Conservation (phyloP, 92 coral and sea anemone genomes). For the Parazoanthus swiftii region DNA sequence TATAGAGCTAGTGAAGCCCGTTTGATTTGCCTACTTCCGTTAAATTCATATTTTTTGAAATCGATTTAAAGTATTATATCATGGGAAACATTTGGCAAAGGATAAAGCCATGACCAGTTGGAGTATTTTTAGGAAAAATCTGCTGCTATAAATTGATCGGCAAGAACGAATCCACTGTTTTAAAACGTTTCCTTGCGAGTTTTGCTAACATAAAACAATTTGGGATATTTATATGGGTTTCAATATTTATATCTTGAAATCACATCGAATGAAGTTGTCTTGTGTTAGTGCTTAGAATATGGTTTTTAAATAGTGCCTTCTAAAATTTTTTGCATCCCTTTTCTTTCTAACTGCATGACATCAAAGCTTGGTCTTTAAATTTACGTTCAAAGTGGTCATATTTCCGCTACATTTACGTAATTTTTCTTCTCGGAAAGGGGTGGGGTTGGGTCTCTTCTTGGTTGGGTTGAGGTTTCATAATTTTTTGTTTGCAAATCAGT, state of each 20-base stretch:
- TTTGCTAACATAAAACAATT: background rate
- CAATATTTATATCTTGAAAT: background rate
- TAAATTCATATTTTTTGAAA: slow-evolving; percentile 14
- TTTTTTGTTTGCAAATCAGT: background rate
- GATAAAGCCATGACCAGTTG: background rate
- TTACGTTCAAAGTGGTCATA: background rate
- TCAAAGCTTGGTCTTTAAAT: background rate
- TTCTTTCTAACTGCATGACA: background rate
- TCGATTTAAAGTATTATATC: background rate
- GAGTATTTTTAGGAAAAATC: background rate
- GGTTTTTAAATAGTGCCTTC: background rate
- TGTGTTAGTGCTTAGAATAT: background rate
- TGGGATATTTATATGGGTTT: background rate
- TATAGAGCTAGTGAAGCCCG: slow-evolving; percentile 13
- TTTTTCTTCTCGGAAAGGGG: slow-evolving; percentile 5
- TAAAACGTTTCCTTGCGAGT: slow-evolving; percentile 11
- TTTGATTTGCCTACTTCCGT: slow-evolving; percentile 32
- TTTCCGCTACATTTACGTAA: background rate
- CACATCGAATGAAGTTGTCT: slow-evolving; percentile 12
- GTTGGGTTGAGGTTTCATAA: background rate
- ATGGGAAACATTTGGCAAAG: background rate
- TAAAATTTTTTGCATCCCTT: no score
- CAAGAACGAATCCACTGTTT: background rate
- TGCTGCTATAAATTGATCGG: background rate
- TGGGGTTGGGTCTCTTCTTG: slow-evolving; percentile 20